These are phyloP conservation scores for Agriopis aurantiaria DNA, from an alignment of 2,888 invertebrate genomes.

Conservation along the genomic window DNA sequence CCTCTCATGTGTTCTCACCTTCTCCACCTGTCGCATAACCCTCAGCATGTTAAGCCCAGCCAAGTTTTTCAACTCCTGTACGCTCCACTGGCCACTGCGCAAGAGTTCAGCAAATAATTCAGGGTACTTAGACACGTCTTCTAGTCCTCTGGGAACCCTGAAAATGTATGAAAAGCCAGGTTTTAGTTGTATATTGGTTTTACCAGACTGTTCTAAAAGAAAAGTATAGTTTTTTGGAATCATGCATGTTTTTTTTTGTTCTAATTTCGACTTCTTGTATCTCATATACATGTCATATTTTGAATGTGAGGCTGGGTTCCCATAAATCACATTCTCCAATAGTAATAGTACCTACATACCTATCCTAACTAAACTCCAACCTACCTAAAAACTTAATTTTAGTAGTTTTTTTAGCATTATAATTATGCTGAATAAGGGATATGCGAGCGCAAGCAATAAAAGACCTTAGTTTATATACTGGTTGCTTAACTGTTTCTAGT, in stretches of 20 bases:
- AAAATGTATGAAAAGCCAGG: background rate
- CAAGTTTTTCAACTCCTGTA: conserved; percentile 88
- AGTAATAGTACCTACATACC: too few species aligned
- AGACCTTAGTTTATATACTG: background rate
- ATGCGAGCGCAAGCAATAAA: too few species aligned
- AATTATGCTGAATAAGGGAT: too few species aligned
- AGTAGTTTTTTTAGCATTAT: too few species aligned
- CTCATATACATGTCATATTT: too few species aligned
- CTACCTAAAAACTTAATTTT: too few species aligned
- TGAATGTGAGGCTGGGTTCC: too few species aligned
- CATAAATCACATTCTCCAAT: too few species aligned
- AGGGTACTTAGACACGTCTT: conserved; percentile 91
- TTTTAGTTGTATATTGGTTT: background rate
- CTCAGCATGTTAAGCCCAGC: conserved; percentile 88
- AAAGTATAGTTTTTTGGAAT: background rate
- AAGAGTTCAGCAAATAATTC: conserved; percentile 89
- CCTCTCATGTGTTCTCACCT: conserved; percentile 62
- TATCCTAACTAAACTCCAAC: too few species aligned
- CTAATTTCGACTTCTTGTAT: too few species aligned
- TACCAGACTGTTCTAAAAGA: background rate
- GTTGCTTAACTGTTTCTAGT: too few species aligned
- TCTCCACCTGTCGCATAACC: conserved; percentile 87
- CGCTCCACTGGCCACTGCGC: conserved; percentile 87
- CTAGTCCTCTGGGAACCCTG: conserved; percentile 89
- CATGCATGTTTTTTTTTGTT: background rate